Base-by-base conservation (phyloP, 2,113 vertebrate species). In the Notothenia rossii region DNA sequence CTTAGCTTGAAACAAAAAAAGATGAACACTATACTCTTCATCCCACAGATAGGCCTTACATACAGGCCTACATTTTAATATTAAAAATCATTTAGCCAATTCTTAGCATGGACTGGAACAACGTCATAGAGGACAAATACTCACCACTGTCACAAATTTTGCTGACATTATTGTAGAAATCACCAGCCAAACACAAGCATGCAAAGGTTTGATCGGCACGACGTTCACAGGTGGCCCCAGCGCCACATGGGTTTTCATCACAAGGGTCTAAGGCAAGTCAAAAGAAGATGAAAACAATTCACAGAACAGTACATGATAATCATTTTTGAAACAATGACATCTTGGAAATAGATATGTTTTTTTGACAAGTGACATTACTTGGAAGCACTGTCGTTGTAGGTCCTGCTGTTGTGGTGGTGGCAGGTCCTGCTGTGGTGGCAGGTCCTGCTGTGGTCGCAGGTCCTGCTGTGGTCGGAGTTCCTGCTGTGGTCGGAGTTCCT, bases 161-260 rank as follows among this genome's bases (percentile, higher is more conserved):
- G 2, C 0, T 29, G 0, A 0, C 0, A 2, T 61, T 0, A 75
- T 80, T 18, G 56, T 88, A 93, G 67, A 0, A 9, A 0, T 84
- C 72, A 22, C 93, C 94, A 18, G 74, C 0, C 22, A 53, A 54
- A 78, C 94, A 94, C 63, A 83, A 51, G 63, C 94, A 94, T 0
- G 17, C 46, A 75, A 43, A 88, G 2, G 0, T 15, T 4, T 7
- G 0, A 18, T 29, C 0, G 0, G 1, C n/a, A 48, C 74, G 80
- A 10, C 0, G 0, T 3, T 68, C 33, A 63, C 94, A 94, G 7
- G 63, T 88, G 86, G 84, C 90, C 43, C 87, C 86, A 40, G 0
- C 0, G 0, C 13, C 25, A 77, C 94, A 94, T 45, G 88, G 72
- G 8, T 60, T 55, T 7, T 4, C 0, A 0, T 0, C 0, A 73